Evolutionary conservation across 1,140 invertebrate genomes (phyloP).

Genomic region (Cydia splendana): DNA sequence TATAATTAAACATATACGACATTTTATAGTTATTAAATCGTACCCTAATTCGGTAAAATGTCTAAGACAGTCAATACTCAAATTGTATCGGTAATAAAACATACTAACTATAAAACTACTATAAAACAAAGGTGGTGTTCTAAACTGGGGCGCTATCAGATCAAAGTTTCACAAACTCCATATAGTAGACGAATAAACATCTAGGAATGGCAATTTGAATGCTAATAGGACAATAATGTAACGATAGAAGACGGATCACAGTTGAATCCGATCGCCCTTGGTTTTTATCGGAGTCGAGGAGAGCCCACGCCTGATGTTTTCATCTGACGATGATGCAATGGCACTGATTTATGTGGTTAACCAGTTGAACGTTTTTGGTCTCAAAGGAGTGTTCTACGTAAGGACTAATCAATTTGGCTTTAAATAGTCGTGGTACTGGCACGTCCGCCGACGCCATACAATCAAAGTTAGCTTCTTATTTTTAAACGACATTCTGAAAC

Average conservation of each 20-base stretch:
- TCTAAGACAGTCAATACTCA: not conserved
- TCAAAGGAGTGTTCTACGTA: not conserved
- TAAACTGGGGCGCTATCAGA: conserved; percentile 28
- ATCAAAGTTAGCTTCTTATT: no score
- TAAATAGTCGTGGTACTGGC: no score
- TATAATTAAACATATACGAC: not conserved
- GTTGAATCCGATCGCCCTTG: conserved; percentile 51
- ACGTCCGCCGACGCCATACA: not conserved
- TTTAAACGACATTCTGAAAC: no score
- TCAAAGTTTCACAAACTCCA: conserved; percentile 25
- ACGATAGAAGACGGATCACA: conserved; percentile 39
- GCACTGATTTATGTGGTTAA: conserved; percentile 51
- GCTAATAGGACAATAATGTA: conserved; percentile 54
- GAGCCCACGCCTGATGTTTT: conserved; percentile 31
- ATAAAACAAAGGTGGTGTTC: conserved; percentile 21
- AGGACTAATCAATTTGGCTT: conserved; percentile 8
- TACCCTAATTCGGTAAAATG: not conserved
- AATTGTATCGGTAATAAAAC: conserved; percentile 23
- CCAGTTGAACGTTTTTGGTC: conserved; percentile 56
- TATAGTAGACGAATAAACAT: conserved; percentile 33
- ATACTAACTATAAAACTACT: conserved; percentile 3
- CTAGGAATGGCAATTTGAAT: conserved; percentile 41
- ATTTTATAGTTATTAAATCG: not conserved
- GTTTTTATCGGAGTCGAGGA: conserved; percentile 60
- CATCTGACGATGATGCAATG: conserved; percentile 57